Base-by-base conservation (phyloP, 2,888 invertebrate species). In the Eumerus sabulonum region DNA sequence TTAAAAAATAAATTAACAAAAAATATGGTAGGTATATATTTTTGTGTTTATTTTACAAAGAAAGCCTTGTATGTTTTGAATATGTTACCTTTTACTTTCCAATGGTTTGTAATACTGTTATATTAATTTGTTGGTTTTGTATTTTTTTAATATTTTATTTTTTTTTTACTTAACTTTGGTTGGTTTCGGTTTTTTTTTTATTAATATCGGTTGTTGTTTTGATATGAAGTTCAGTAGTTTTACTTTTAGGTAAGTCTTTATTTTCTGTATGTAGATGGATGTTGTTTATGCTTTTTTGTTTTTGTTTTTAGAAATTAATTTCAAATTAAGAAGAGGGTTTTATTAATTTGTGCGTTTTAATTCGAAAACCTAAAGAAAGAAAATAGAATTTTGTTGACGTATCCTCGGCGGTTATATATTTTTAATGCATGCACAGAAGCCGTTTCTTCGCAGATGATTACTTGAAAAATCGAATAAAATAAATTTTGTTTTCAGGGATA, bases 181-280 rank as follows among this genome's bases (percentile, higher is more conserved):
- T n/a, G 38, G 45, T 81, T 76, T 35, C 35, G 36, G 14, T 47
- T 45, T 67, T 72, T 44, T 17, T 47, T 76, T 63, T 62, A 67
- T 67, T 67, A 63, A 67, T 67, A 72, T 77, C 77, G 72, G 77
- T 76, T 74, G 56, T 79, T 73, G 56, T 57, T 81, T 82, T 82
- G 83, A 84, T 84, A 84, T 85, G 84, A 83, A 82, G 81, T 84
- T 83, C 82, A 83, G 81, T 84, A 82, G 68, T 82, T 73, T n/a
- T 27, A 27, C 27, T 40, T 72, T 76, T 83, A 76, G 79, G 70
- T 83, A 83, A 84, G 84, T 84, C 84, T 84, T 85, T 82, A 7
- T 27, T 79, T 73, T 82, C 63, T 64, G 59, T 71, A 53, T 77
- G 45, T 68, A 36, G 77, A 50, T 13, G 27, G 27, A 4, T 27